Evolutionary conservation across 2,113 vertebrate species (phyloP), one percentile per base, ranked within the genome.

Genomic region (Salvelinus sp.): DNA sequence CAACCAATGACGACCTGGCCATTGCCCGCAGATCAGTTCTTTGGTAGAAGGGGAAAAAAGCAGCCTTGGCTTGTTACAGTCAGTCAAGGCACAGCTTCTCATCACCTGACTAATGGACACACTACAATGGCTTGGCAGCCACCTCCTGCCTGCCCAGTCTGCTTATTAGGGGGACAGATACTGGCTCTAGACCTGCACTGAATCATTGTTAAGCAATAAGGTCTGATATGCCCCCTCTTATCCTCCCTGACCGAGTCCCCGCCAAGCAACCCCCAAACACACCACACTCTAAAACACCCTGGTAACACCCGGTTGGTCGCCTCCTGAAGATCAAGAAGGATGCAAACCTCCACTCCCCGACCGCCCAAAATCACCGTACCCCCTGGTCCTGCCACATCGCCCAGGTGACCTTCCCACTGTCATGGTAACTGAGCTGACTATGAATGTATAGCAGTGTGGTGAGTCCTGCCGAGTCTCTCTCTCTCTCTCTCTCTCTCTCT

Each of bases 201-300:
- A 96, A 94, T 94, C 94, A 92, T 94, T 95, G 93, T 93, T 94
- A 96, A 96, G 96, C 95, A 96, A 96, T 96, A 96, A 96, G 95
- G 93, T 94, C 93, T 93, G 92, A 92, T 87, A 16, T 93, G 93
- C 88, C 93, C 92, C 91, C 92, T 93, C 95, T 96, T 86, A 91
- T 91, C 4, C 5, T 20, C 28, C 20, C 20, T 38, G 12, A 97
- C 96, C 95, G 38, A 14, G 20, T 90, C 93, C 93, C 89, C 3
- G 22, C 91, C 91, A 85, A 89, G 85, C 90, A 90, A 82, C 86
- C 83, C 2, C 89, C 92, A 18, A 25, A 90, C 90, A 91, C 87
- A 89, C 87, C 90, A 69, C 72, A 71, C 54, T 64, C 63, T 20
- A 66, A 70, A 48, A 7, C 47, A 58, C 76, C 73, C 18, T 28